phyloP scores from a whole-genome alignment of 2,888 invertebrate species.

The Aleiodes leptofemur region DNA sequence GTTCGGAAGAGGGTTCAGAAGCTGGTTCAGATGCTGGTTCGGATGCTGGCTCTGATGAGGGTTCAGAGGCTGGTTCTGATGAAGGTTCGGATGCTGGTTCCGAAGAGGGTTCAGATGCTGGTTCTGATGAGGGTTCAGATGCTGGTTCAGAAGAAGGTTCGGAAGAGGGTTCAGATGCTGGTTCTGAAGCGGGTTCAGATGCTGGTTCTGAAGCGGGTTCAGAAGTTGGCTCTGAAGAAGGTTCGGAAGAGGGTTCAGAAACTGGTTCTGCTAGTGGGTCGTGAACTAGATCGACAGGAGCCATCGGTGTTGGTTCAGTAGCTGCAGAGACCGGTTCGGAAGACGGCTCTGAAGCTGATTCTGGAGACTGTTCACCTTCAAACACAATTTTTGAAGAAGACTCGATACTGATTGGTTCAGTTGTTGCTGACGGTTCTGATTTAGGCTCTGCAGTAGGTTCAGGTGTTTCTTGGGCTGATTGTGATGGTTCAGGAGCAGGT shows the following conservation, averaged over 20 bases:
- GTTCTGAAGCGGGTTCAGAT: conserved; percentile 58
- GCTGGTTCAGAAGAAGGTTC: conserved; percentile 62
- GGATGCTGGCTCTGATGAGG: conserved; percentile 67
- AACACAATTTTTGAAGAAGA: conserved; percentile 35
- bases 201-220: conserved; percentile 63
- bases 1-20: conserved; percentile 63
- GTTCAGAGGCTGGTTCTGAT: conserved; percentile 63
- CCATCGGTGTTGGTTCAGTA: conserved; percentile 58
- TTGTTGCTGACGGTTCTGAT: conserved; percentile 52
- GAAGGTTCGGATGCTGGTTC: conserved; percentile 58
- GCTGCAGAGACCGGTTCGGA: conserved; percentile 54
- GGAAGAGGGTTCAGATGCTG: conserved; percentile 44
- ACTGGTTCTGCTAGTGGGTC: conserved; percentile 54
- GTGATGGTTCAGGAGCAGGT: conserved; percentile 48
- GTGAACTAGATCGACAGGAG: too few species aligned
- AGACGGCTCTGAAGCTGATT: conserved; percentile 55
- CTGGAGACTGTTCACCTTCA: conserved; percentile 50
- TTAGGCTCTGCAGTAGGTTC: conserved; percentile 65
- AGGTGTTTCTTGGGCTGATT: too few species aligned
- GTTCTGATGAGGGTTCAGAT: conserved; percentile 47
- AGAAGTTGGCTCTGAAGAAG: conserved; percentile 62
- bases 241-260: conserved; percentile 67
- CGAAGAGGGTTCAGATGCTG: conserved; percentile 55
- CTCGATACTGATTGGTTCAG: neutral
- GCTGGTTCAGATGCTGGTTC: conserved; percentile 54